phyloP scores from a whole-genome alignment of 2,888 invertebrate species.

The Notodonta dromedarius region DNA sequence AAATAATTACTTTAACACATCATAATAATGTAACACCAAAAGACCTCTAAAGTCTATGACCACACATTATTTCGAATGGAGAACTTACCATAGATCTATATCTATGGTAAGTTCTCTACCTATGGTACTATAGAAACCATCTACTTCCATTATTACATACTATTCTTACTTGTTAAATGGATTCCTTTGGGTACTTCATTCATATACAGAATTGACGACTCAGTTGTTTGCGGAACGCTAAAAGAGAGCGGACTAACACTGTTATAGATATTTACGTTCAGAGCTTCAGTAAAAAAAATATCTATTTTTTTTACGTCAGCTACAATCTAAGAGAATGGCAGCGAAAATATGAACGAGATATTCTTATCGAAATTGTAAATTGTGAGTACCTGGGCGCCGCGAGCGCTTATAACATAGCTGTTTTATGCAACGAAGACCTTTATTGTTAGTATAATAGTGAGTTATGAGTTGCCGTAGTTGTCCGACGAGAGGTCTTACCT shows the following conservation, averaged over 20 bases:
- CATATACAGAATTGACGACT: no score
- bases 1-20: no score
- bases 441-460: neutral
- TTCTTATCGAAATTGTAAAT: conserved; percentile 36
- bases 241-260: conserved; percentile 15
- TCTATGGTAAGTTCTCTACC: no score
- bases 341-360: conserved; percentile 14
- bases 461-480: neutral
- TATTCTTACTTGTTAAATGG: no score
- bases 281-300: conserved; percentile 25
- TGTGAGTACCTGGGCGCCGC: conserved; percentile 29
- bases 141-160: no score
- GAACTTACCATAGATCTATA: no score
- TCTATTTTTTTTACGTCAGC: conserved; percentile 19
- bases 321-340: conserved; percentile 8
- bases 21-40: no score
- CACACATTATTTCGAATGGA: no score
- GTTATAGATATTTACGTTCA: conserved; percentile 29
- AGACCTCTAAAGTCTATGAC: no score
- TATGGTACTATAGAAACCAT: no score
- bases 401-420: conserved; percentile 48
- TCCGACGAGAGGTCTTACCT: neutral
- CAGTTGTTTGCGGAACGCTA: neutral
- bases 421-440: conserved; percentile 6
- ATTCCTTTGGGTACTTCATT: no score